A percentile compares a stretch with the other conserved stretches of the same genome.
Evolutionary conservation across 2,888 invertebrate genomes (phyloP).

Genomic region (Platycnemis pennipes): DNA sequence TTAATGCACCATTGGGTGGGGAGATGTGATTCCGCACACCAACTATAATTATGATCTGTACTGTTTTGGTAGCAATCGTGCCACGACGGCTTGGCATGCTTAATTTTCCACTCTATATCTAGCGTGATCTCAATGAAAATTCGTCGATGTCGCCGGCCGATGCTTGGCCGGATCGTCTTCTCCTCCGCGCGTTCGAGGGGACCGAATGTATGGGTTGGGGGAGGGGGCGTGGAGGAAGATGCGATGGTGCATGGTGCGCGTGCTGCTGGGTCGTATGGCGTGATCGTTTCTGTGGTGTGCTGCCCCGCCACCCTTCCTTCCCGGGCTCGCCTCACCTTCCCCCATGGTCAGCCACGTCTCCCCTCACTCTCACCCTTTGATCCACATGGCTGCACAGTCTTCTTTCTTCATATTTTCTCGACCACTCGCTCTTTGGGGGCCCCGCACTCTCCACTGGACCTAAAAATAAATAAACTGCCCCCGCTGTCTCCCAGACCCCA

Average conservation of each 20-base stretch:
- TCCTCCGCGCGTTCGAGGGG: background rate
- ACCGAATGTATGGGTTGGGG: background rate
- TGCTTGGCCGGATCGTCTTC: background rate
- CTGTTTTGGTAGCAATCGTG: no score
- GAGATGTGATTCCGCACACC: no score
- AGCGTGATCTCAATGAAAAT: background rate
- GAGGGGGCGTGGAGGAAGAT: background rate
- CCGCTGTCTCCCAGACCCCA: background rate
- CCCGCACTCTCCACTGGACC: slow-evolving; percentile 16
- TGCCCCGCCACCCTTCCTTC: background rate
- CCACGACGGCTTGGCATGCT: background rate
- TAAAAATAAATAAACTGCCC: slow-evolving; percentile 42
- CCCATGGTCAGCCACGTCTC: background rate
- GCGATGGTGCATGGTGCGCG: background rate
- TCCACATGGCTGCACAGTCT: slow-evolving; percentile 16
- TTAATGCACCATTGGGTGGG: no score
- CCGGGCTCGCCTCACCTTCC: background rate
- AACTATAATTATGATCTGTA: no score
- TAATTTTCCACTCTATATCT: background rate
- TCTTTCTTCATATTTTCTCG: slow-evolving; percentile 30
- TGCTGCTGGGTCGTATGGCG: background rate
- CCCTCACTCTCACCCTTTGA: background rate
- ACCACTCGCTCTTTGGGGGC: background rate
- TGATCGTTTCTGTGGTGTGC: background rate
- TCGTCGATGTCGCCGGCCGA: background rate